These are phyloP conservation scores for Potamilus streckersoni DNA, from an alignment of 1,140 invertebrate genomes.

Conservation along the genomic window DNA sequence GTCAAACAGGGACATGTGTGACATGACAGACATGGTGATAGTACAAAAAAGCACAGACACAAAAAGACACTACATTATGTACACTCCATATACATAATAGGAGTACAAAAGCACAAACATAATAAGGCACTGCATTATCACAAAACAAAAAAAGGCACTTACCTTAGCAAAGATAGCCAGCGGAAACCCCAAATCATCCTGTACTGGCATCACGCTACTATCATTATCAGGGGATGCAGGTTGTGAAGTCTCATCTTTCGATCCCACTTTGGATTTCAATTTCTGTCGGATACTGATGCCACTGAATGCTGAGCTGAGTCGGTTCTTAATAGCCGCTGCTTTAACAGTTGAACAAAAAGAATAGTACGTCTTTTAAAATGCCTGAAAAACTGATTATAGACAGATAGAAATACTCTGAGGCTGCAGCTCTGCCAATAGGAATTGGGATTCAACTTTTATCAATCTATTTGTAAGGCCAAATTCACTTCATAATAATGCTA, in stretches of 20 bases:
- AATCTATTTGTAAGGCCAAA: too few relatives aligned
- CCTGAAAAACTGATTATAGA: background rate
- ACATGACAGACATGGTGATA: too few relatives aligned
- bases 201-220: constrained; percentile 2
- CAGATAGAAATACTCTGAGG: background rate
- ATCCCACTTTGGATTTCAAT: constrained; percentile 18
- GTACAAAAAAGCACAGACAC: too few relatives aligned
- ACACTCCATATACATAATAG: too few relatives aligned
- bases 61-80: too few relatives aligned
- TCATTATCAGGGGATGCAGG: background rate
- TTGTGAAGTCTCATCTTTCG: constrained; percentile 7
- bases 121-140: too few relatives aligned
- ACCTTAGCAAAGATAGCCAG: constrained; percentile 88
- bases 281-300: constrained; percentile 29
- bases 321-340: constrained; percentile 46
- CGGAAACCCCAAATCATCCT: constrained; percentile 85
- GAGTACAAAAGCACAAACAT: too few relatives aligned
- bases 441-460: background rate
- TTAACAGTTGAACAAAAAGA: constrained; percentile 21
- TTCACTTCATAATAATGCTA: too few relatives aligned
- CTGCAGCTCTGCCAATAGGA: background rate
- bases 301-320: constrained; percentile 48
- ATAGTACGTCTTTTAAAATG: constrained; percentile 4
- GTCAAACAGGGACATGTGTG: too few relatives aligned
- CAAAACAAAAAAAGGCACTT: constrained; percentile 29